phyloP scores from a whole-genome alignment of 2,888 invertebrate genomes.

The Copidosoma aretas region DNA sequence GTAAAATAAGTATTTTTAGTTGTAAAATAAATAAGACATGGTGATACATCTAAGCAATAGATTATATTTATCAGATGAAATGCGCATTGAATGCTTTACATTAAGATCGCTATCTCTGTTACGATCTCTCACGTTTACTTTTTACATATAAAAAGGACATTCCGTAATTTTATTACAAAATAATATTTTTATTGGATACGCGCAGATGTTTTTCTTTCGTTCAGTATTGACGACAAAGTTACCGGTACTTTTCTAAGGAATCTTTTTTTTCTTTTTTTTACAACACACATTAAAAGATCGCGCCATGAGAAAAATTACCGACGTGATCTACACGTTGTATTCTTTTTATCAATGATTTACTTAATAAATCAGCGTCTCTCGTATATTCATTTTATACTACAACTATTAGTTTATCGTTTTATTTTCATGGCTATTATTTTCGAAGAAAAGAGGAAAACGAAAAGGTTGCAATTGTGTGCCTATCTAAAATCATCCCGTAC shows the following conservation, averaged over 20 bases:
- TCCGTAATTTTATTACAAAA: conserved; percentile 34
- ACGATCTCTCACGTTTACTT: conserved; percentile 4
- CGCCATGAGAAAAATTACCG: conserved; percentile 30
- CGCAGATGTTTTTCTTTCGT: conserved; percentile 7
- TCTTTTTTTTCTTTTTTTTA: conserved; percentile 31
- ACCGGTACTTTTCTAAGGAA: conserved; percentile 26
- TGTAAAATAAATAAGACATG: conserved; percentile 30
- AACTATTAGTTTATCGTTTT: neutral
- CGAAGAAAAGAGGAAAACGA: no score
- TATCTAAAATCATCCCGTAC: neutral
- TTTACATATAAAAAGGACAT: conserved; percentile 32
- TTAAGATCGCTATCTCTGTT: conserved; percentile 21
- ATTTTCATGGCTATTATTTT: neutral
- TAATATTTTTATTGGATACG: conserved; percentile 31
- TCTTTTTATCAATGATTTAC: neutral
- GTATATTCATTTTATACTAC: neutral
- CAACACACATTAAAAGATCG: conserved; percentile 21
- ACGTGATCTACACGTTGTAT: conserved; percentile 34
- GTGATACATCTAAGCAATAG: conserved; percentile 15
- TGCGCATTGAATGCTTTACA: conserved; percentile 34
- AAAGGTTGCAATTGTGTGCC: neutral
- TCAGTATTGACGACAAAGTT: conserved; percentile 10
- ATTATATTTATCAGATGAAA: conserved; percentile 35
- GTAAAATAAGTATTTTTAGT: conserved; percentile 7
- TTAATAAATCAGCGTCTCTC: conserved; percentile 15